These are phyloP conservation scores for Xanthia togata DNA, from an alignment of 2,888 invertebrate genomes.

Conservation along the genomic window DNA sequence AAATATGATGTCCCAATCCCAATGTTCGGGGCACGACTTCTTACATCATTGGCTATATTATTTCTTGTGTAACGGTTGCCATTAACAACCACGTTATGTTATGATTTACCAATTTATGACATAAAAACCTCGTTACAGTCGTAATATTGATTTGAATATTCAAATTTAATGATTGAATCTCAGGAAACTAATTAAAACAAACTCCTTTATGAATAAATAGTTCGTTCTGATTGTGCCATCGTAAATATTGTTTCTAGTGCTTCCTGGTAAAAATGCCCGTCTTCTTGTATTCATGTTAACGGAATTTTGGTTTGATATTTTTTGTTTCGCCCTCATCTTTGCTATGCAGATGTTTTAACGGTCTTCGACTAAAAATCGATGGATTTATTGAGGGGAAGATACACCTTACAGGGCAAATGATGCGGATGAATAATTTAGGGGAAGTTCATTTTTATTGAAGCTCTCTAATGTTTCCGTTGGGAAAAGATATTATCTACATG, in stretches of 20 bases:
- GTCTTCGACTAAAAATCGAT: conserved; percentile 45
- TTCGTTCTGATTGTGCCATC: neutral
- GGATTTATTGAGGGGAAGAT: conserved; percentile 54
- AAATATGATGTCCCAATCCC: conserved; percentile 48
- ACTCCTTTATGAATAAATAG: conserved; percentile 16
- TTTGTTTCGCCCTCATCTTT: conserved; percentile 37
- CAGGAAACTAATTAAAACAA: conserved; percentile 39
- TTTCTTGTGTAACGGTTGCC: conserved; percentile 34
- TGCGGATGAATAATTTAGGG: conserved; percentile 58
- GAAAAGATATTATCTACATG: conserved; percentile 10
- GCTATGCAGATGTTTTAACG: conserved; percentile 68
- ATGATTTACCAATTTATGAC: conserved; percentile 31
- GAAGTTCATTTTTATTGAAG: conserved; percentile 39
- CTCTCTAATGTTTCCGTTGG: conserved; percentile 22
- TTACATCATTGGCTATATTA: conserved; percentile 40
- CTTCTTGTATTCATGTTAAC: conserved; percentile 7
- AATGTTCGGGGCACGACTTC: conserved; percentile 34
- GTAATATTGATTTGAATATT: conserved; percentile 42
- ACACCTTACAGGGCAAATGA: conserved; percentile 51
- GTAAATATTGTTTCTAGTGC: conserved; percentile 28
- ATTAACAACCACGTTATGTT: conserved; percentile 14
- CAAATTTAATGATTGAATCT: conserved; percentile 37
- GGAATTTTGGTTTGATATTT: conserved; percentile 9
- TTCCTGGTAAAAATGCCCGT: conserved; percentile 34
- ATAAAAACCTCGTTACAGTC: conserved; percentile 36